Percentiles rank a stretch among this genome's conserved stretches.
Conservation (phyloP, 2,888 invertebrate genomes). For the Capitulum mitella region DNA sequence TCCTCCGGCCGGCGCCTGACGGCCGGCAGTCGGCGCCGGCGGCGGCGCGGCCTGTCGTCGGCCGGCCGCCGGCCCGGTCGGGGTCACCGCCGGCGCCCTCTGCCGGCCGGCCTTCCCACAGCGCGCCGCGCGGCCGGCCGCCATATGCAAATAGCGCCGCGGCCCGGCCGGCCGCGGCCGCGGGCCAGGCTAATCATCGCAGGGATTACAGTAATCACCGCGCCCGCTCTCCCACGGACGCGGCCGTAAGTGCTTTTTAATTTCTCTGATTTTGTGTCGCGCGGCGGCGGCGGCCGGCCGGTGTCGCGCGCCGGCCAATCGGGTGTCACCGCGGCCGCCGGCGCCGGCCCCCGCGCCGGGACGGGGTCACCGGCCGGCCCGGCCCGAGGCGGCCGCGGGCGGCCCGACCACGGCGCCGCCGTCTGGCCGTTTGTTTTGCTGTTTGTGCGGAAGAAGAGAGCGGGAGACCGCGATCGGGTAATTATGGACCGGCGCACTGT, state of each 20-base stretch:
- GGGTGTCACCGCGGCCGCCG: background rate
- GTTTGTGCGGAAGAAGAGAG: too few relatives aligned
- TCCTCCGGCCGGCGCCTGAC: too few relatives aligned
- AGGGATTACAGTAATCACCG: background rate
- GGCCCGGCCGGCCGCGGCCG: background rate
- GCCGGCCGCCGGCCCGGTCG: too few relatives aligned
- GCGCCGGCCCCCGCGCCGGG: too few relatives aligned
- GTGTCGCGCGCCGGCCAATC: background rate
- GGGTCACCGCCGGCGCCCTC: too few relatives aligned
- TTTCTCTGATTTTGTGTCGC: background rate
- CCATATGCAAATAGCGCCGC: conserved; percentile 5
- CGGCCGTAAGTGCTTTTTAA: conserved; percentile 20
- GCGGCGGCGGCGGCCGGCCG: background rate
- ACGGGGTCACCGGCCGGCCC: too few relatives aligned
- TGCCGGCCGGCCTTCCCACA: background rate
- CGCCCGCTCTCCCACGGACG: conserved; percentile 1
- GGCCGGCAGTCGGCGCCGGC: too few relatives aligned
- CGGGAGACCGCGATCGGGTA: too few relatives aligned
- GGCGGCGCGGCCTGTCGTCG: too few relatives aligned
- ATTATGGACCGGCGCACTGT: too few relatives aligned
- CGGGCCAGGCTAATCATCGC: background rate
- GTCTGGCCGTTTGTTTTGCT: too few relatives aligned
- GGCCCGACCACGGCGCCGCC: too few relatives aligned
- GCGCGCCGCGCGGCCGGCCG: background rate
- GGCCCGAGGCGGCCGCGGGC: background rate